A percentile compares a stretch with the other conserved stretches of the same genome.
These are phyloP conservation scores for Agrotis puta DNA, from an alignment of 2,888 invertebrate genomes.

Conservation along the genomic window DNA sequence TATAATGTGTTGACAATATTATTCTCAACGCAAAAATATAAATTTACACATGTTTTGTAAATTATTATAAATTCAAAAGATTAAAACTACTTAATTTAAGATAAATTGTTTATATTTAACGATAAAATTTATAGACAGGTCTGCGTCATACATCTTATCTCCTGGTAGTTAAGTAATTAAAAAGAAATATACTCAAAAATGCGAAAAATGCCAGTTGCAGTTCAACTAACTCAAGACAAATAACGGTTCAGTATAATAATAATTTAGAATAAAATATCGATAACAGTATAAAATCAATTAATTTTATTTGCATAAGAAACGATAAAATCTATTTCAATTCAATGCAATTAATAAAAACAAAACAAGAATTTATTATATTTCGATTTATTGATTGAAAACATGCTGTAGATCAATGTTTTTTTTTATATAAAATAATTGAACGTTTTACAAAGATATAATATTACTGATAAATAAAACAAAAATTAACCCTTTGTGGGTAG, in stretches of 20 bases:
- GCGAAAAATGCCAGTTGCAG: constrained; percentile 16
- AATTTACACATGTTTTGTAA: not conserved
- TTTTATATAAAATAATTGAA: constrained; percentile 7
- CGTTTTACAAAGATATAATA: not conserved
- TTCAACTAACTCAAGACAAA: constrained; percentile 2
- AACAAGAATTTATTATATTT: constrained; percentile 9
- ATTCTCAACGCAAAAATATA: too few species aligned
- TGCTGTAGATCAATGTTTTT: constrained; percentile 10
- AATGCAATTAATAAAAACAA: constrained; percentile 33
- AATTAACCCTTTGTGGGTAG: not conserved
- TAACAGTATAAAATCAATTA: constrained; percentile 18
- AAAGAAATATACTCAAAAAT: constrained; percentile 19
- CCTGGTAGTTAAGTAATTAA: not conserved
- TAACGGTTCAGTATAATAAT: constrained; percentile 35
- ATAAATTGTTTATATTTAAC: not conserved
- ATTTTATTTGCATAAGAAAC: constrained; percentile 44
- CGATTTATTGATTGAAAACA: constrained; percentile 27
- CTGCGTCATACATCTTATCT: not conserved
- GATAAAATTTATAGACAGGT: not conserved
- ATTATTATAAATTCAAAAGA: not conserved
- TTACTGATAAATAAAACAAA: not conserved
- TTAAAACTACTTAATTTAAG: not conserved
- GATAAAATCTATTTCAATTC: constrained; percentile 22
- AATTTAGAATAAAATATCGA: constrained; percentile 20
- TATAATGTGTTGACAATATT: too few species aligned